Evolutionary conservation across 2,888 invertebrate species (phyloP).

Genomic region (Apoda limacodes): DNA sequence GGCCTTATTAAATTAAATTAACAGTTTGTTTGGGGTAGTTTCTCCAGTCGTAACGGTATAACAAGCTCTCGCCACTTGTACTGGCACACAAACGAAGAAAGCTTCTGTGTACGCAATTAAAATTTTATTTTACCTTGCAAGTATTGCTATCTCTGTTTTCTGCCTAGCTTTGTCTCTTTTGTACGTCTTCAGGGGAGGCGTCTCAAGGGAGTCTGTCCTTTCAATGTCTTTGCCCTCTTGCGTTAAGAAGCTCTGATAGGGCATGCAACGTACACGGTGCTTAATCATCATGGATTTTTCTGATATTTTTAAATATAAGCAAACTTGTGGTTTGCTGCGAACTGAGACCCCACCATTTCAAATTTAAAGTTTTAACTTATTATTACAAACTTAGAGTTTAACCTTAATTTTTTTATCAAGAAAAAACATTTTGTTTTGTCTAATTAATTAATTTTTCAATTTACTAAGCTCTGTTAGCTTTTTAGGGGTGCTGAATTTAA

Average conservation of each 20-base stretch:
- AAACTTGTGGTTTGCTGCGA: not conserved
- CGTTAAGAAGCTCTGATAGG: slow-evolving; percentile 61
- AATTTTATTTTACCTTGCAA: slow-evolving; percentile 68
- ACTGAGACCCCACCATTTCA: too few species aligned
- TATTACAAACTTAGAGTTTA: too few species aligned
- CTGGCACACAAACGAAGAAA: slow-evolving; percentile 33
- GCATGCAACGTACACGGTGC: slow-evolving; percentile 37
- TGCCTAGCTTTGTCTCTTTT: slow-evolving; percentile 44
- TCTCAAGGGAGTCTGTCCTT: slow-evolving; percentile 76
- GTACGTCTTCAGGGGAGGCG: slow-evolving; percentile 65
- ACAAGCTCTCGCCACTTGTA: slow-evolving; percentile 46
- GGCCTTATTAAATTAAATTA: slow-evolving; percentile 62
- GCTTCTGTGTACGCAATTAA: slow-evolving; percentile 64
- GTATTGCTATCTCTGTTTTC: slow-evolving; percentile 38
- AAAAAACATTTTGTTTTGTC: not conserved
- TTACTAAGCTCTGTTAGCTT: too few species aligned
- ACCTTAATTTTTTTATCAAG: slow-evolving; percentile 4
- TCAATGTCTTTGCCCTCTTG: slow-evolving; percentile 72
- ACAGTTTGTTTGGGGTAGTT: slow-evolving; percentile 59
- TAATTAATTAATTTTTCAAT: slow-evolving; percentile 12
- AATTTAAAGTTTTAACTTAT: too few species aligned
- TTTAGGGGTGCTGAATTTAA: too few species aligned
- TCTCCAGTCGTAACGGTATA: slow-evolving; percentile 50
- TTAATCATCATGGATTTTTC: slow-evolving; percentile 42
- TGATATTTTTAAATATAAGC: slow-evolving; percentile 13